Percentiles rank a stretch among this genome's conserved stretches.
Conservation (phyloP, 2,888 invertebrate species). For the Amphipoea lucens region DNA sequence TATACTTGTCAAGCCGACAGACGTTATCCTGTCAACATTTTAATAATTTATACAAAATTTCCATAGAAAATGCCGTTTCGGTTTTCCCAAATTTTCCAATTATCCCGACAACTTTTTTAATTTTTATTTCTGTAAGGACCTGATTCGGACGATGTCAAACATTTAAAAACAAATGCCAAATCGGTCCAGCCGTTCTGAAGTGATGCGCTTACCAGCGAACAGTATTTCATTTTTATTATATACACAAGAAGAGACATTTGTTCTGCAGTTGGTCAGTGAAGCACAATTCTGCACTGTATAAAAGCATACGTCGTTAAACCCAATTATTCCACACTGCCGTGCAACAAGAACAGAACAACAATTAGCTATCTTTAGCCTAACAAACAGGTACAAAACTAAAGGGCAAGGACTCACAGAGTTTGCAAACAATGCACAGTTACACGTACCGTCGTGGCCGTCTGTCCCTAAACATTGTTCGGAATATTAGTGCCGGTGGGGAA, state of each 20-base stretch:
- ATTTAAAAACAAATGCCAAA: no score
- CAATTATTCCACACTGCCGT: slow-evolving; percentile 1
- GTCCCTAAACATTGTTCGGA: slow-evolving; percentile 84
- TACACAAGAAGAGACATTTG: not conserved
- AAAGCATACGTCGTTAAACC: not conserved
- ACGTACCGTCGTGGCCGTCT: slow-evolving; percentile 44
- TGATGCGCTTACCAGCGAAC: no score
- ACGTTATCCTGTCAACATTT: no score
- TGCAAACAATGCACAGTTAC: slow-evolving; percentile 55
- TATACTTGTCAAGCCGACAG: no score
- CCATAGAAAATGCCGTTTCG: no score
- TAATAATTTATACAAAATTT: no score
- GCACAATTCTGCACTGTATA: not conserved
- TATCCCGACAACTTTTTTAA: no score
- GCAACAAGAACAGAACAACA: slow-evolving; percentile 43
- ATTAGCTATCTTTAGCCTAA: slow-evolving; percentile 54
- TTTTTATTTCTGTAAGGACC: no score
- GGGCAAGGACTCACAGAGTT: slow-evolving; percentile 54
- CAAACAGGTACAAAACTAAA: slow-evolving; percentile 60
- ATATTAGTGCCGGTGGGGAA: slow-evolving; percentile 82
- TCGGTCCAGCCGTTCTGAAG: no score
- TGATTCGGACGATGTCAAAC: no score
- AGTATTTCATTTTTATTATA: no score
- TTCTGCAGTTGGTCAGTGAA: not conserved
- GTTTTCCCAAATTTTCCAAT: no score